phyloP scores from a whole-genome alignment of 2,888 invertebrate genomes.

The Orthosia cruda region DNA sequence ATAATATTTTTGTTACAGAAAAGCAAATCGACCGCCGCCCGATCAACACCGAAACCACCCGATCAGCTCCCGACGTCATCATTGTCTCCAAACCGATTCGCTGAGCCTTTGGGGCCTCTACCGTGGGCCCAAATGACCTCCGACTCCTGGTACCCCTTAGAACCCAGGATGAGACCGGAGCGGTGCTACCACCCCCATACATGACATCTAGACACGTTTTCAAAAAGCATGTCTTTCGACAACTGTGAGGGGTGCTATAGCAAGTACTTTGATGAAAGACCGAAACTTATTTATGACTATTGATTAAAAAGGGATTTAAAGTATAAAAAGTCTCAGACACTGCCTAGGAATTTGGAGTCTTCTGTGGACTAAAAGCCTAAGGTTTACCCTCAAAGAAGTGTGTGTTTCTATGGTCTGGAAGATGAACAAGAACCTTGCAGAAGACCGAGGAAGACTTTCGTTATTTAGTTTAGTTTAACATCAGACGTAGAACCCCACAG shows the following conservation, averaged over 20 bases:
- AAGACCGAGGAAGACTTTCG: slow-evolving; percentile 76
- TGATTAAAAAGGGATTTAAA: slow-evolving; percentile 88
- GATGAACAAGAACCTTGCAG: slow-evolving; percentile 69
- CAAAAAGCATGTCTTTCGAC: slow-evolving; percentile 84
- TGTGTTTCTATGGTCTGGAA: slow-evolving; percentile 84
- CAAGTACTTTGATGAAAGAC: slow-evolving; percentile 85
- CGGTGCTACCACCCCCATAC: slow-evolving; percentile 79
- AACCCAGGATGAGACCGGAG: slow-evolving; percentile 83
- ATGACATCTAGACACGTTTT: slow-evolving; percentile 75
- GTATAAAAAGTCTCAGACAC: slow-evolving; percentile 80
- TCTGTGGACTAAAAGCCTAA: slow-evolving; percentile 80
- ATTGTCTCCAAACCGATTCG: slow-evolving; percentile 92
- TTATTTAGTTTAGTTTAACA: too few relatives aligned
- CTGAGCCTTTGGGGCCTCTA: slow-evolving; percentile 90
- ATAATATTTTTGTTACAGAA: slow-evolving; percentile 75
- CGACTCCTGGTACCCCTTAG: slow-evolving; percentile 80
- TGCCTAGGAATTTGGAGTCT: slow-evolving; percentile 86
- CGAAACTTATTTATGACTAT: slow-evolving; percentile 85
- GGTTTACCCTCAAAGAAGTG: slow-evolving; percentile 81
- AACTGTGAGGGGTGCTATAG: slow-evolving; percentile 86
- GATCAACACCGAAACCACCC: slow-evolving; percentile 96
- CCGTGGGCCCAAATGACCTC: slow-evolving; percentile 89
- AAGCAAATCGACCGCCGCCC: slow-evolving; percentile 92
- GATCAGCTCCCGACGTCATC: slow-evolving; percentile 97
- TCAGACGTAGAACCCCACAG: slow-evolving; percentile 87